phyloP scores from a whole-genome alignment of 2,888 invertebrate species.

The Exocentrus adspersus region DNA sequence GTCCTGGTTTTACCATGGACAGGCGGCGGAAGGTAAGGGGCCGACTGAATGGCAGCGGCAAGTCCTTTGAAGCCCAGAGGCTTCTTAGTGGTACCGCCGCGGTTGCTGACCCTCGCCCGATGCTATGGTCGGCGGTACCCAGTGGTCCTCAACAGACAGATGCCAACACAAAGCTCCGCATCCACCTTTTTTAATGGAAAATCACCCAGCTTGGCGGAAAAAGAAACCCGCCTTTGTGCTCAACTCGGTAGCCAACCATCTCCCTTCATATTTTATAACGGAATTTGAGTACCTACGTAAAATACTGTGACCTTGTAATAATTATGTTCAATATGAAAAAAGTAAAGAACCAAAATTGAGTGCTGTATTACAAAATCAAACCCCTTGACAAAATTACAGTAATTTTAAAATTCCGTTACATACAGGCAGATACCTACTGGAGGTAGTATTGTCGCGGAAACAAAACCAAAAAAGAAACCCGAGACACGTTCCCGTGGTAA shows the following conservation, averaged over 20 bases:
- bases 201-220: too few species aligned
- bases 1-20: slow-evolving; percentile 16
- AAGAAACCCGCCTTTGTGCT: too few species aligned
- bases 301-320: too few species aligned
- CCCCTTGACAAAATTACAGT: too few species aligned
- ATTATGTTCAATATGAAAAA: too few species aligned
- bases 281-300: too few species aligned
- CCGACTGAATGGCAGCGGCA: slow-evolving; percentile 53
- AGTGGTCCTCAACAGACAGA: slow-evolving; percentile 25
- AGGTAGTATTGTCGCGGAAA: too few species aligned
- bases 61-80: slow-evolving; percentile 56
- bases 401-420: not conserved
- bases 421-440: too few species aligned
- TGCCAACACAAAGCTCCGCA: not conserved
- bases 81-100: slow-evolving; percentile 54
- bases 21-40: slow-evolving; percentile 40
- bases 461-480: not conserved
- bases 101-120: slow-evolving; percentile 52
- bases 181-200: slow-evolving; percentile 8
- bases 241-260: too few species aligned
- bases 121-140: slow-evolving; percentile 26
- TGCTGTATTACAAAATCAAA: too few species aligned
- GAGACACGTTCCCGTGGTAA: not conserved
- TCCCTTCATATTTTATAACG: too few species aligned
- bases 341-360: too few species aligned